These are phyloP conservation scores for Oryzaephilus surinamensis DNA, from an alignment of 1,140 invertebrate genomes.

Conservation along the genomic window DNA sequence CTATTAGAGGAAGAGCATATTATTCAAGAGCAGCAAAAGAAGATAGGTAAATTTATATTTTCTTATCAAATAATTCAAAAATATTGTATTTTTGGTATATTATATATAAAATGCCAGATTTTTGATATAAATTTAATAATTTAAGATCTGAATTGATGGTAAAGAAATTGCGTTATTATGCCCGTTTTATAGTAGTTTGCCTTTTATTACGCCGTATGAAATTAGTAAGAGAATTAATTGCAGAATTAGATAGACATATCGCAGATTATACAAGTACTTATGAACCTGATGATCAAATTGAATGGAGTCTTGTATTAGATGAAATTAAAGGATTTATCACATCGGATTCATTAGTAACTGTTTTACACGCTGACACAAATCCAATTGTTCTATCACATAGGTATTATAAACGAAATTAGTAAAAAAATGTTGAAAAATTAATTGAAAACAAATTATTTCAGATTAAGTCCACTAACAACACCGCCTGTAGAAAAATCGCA, in stretches of 20 bases:
- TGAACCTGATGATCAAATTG: slow-evolving; percentile 92
- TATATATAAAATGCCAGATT: not conserved
- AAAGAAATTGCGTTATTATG: slow-evolving; percentile 94
- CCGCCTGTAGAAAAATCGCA: slow-evolving; percentile 79
- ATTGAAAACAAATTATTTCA: slow-evolving; percentile 33
- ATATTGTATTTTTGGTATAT: not conserved
- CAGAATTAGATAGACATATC: slow-evolving; percentile 82
- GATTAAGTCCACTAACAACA: slow-evolving; percentile 73
- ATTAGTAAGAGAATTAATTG: slow-evolving; percentile 81
- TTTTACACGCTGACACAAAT: slow-evolving; percentile 78
- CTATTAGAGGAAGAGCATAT: slow-evolving; percentile 86
- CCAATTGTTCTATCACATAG: slow-evolving; percentile 73
- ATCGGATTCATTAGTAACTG: slow-evolving; percentile 79
- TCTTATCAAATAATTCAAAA: not conserved
- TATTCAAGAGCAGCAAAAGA: slow-evolving; percentile 91
- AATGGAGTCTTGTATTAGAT: slow-evolving; percentile 89
- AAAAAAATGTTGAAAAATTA: slow-evolving; percentile 2
- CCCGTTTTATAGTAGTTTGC: slow-evolving; percentile 93
- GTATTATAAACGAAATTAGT: slow-evolving; percentile 35
- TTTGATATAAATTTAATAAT: slow-evolving; percentile 7
- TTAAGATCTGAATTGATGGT: slow-evolving; percentile 87
- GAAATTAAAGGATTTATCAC: slow-evolving; percentile 94
- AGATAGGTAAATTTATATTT: slow-evolving; percentile 51
- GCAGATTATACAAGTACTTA: slow-evolving; percentile 91
- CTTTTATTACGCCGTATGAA: slow-evolving; percentile 91